Conservation (phyloP, 1,140 invertebrate genomes). For the Zaprionus gabonicus region DNA sequence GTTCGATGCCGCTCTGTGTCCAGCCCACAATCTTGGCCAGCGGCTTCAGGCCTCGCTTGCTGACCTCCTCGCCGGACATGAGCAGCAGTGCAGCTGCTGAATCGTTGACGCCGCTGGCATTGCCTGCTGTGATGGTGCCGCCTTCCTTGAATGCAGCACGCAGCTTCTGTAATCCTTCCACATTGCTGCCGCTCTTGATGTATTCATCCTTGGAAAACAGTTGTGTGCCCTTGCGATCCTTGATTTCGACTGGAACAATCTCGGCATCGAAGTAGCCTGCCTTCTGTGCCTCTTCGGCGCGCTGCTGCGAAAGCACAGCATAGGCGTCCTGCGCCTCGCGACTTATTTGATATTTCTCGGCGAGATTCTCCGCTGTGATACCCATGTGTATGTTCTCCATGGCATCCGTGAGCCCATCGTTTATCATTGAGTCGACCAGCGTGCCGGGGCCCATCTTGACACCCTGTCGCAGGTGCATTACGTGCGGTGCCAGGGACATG, state of each 20-base stretch:
- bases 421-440: conserved; percentile 89
- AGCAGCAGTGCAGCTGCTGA: conserved; percentile 93
- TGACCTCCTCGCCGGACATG: conserved; percentile 87
- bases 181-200: conserved; percentile 87
- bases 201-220: conserved; percentile 88
- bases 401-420: conserved; percentile 93
- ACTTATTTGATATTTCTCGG: conserved; percentile 88
- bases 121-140: conserved; percentile 92
- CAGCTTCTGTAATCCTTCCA: conserved; percentile 87
- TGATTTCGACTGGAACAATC: conserved; percentile 88
- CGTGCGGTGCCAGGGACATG: conserved; percentile 93
- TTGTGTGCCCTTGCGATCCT: conserved; percentile 85
- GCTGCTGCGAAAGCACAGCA: conserved; percentile 90
- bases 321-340: conserved; percentile 91
- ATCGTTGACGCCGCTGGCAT: conserved; percentile 94
- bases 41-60: conserved; percentile 84
- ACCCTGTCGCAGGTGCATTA: conserved; percentile 88
- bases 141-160: conserved; percentile 88
- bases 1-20: conserved; percentile 89
- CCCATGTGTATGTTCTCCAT: conserved; percentile 94
- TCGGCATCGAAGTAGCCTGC: conserved; percentile 89
- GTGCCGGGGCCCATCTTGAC: conserved; percentile 89
- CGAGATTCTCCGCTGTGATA: conserved; percentile 93
- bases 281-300: conserved; percentile 88
- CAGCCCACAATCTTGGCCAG: conserved; percentile 89